Evolutionary conservation across 2,113 vertebrate genomes (phyloP), one percentile per base, ranked within the genome.

Genomic region (Eleginops maclovinus): DNA sequence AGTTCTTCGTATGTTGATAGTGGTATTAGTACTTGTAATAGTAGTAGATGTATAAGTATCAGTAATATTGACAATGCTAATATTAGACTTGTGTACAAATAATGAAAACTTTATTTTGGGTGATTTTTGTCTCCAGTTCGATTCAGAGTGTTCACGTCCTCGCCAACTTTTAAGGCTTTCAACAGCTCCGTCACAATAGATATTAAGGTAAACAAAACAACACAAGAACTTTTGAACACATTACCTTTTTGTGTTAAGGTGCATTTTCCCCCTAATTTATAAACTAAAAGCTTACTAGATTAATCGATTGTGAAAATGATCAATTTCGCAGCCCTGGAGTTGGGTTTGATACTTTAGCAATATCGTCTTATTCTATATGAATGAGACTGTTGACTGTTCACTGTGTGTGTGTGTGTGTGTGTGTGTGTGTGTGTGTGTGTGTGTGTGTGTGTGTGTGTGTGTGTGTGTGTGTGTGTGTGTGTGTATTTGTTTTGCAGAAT

Each of bases 141-240:
- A 4, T 88, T 77, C 69, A 87, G 94, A 81, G 82, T 88, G 41
- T 94, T 92, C 24, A 81, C 89, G 50, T 94, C 94, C 4, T 87
- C 87, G 12, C 67, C 76, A 0, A 68, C 67, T 43, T 95, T 95
- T 40, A 81, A 86, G 77, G 89, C 93, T 5, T 41, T 79, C 2
- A 41, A 89, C 21, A 83, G 62, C 49, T 69, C 86, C 17, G 56
- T 95, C 60, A 69, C 81, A 1, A 14, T 95, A 9, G 92, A 95
- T 9, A 82, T 94, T 17, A 61, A 94, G 93, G 94, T 95, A 60
- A 77, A 50, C 11, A 12, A 54, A 4, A 9, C 10, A 62, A 24
- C 26, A 63, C 9, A 16, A 17, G 31, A 40, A 3, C 12, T 22
- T 40, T 51, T 0, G 19, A 41, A 41, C 11, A 53, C 14, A 41